A percentile compares a stretch with the other conserved stretches of the same genome.
Conservation (phyloP, 2,113 vertebrate genomes). For the Phylloscopus trochilus region DNA sequence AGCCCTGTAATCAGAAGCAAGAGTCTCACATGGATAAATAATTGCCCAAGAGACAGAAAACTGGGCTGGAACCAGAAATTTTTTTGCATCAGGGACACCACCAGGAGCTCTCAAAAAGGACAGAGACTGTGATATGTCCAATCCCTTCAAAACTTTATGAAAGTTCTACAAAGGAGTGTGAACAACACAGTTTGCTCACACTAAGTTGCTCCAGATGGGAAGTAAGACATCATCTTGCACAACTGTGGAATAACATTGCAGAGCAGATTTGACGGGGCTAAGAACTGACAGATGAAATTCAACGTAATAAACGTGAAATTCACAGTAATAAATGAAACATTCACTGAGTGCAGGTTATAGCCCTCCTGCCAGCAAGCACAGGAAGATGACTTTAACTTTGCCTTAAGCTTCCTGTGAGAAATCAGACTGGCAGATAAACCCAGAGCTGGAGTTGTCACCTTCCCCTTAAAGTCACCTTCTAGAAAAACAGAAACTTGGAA, state of each 20-base stretch:
- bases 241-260: neutral
- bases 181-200: neutral
- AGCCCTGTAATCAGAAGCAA: neutral
- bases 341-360: neutral
- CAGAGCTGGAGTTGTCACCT: neutral
- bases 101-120: neutral
- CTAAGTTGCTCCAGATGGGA: neutral
- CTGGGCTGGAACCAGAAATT: neutral
- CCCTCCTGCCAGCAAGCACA: neutral
- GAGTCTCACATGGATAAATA: neutral
- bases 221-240: neutral
- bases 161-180: neutral
- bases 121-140: neutral
- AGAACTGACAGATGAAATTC: neutral
- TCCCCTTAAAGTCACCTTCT: neutral
- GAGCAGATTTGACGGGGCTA: neutral
- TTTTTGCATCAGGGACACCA: neutral
- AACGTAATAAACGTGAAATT: neutral
- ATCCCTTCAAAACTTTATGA: neutral
- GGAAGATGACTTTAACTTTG: neutral
- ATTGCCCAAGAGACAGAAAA: neutral
- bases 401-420: neutral
- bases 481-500: neutral
- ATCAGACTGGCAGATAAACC: neutral
- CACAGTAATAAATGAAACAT: neutral